Conservation (phyloP, 1,140 invertebrate species). For the Bombus confusus region DNA sequence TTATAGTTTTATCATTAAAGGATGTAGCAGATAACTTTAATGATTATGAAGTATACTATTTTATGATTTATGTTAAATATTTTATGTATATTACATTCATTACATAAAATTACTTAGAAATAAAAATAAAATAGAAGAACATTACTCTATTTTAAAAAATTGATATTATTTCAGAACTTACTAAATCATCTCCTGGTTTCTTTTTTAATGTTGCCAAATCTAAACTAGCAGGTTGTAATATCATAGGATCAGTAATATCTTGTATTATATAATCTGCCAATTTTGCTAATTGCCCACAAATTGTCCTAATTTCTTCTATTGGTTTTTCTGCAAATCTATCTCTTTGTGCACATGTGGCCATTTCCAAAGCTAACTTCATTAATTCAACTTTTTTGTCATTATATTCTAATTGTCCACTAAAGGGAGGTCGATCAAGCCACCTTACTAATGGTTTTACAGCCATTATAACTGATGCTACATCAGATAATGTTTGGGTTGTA, state of each 20-base stretch:
- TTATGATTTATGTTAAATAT: neutral
- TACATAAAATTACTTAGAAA: neutral
- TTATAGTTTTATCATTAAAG: slow-evolving; percentile 52
- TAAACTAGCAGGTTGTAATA: slow-evolving; percentile 93
- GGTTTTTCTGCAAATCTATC: slow-evolving; percentile 93
- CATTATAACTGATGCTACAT: slow-evolving; percentile 91
- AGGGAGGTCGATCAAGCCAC: slow-evolving; percentile 92
- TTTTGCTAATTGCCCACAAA: slow-evolving; percentile 88
- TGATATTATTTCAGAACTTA: slow-evolving; percentile 70
- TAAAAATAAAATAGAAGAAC: neutral
- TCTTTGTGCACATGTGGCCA: slow-evolving; percentile 93
- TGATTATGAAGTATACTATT: slow-evolving; percentile 10
- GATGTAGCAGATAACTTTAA: slow-evolving; percentile 47
- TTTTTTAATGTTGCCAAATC: slow-evolving; percentile 94
- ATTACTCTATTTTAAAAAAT: neutral
- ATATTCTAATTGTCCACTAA: slow-evolving; percentile 87
- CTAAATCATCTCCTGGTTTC: slow-evolving; percentile 88
- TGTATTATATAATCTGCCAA: slow-evolving; percentile 94
- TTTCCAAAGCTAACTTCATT: slow-evolving; percentile 90
- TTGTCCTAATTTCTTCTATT: slow-evolving; percentile 87
- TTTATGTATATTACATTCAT: neutral
- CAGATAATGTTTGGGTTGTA: slow-evolving; percentile 91
- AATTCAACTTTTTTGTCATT: slow-evolving; percentile 87
- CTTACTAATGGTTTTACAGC: slow-evolving; percentile 93
- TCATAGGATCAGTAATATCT: slow-evolving; percentile 93